A percentile compares a stretch with the other conserved stretches of the same genome.
phyloP scores from a whole-genome alignment of 2,797 vertebrate genomes.

The Chelonia mydas region DNA sequence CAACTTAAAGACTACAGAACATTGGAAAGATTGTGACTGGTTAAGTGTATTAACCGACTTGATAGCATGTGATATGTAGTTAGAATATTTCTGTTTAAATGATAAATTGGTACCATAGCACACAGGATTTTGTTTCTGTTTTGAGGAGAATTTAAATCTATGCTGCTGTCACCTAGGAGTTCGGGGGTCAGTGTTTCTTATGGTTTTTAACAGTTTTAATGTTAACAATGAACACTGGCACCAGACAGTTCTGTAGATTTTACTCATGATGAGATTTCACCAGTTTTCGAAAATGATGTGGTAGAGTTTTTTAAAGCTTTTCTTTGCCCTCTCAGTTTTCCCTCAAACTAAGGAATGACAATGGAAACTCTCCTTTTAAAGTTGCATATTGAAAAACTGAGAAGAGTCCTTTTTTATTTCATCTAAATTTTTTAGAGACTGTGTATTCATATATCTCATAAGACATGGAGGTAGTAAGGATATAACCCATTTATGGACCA shows the following conservation, averaged over 20 bases:
- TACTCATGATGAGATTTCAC: not conserved
- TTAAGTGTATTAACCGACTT: not conserved
- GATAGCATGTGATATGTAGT: not conserved
- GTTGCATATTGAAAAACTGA: rapidly evolving
- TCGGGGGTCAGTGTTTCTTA: not conserved
- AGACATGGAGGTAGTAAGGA: not conserved
- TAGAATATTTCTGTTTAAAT: not conserved
- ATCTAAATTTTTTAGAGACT: not conserved
- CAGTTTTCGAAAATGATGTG: not conserved
- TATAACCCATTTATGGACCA: no score
- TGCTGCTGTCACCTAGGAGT: not conserved
- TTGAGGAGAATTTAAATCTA: not conserved
- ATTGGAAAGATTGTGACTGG: not conserved
- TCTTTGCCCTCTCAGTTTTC: not conserved
- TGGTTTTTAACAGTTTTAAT: not conserved
- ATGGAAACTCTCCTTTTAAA: rapidly evolving
- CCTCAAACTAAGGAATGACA: not conserved
- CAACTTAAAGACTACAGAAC: not conserved
- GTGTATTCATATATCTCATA: not conserved
- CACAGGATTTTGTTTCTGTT: not conserved
- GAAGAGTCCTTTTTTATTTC: not conserved
- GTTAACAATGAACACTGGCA: not conserved
- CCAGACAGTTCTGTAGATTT: not conserved
- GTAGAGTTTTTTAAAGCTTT: not conserved
- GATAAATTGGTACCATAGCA: not conserved